Base-by-base conservation (phyloP, 2,797 vertebrate genomes). In the Mormyrus proboscirostris region DNA sequence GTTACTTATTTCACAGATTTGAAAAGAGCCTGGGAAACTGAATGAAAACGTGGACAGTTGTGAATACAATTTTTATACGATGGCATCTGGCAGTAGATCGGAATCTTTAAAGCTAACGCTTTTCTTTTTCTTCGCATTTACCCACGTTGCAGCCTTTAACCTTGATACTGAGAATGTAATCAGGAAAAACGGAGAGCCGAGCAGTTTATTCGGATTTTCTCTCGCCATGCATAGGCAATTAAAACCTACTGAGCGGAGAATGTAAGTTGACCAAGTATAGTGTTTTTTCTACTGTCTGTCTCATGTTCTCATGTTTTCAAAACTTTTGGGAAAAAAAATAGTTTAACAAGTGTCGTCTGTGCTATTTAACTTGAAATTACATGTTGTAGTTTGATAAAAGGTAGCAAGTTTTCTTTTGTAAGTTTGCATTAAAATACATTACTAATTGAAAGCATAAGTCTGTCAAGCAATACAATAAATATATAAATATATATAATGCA, bases 181-280 rank as follows among this genome's bases (percentile, higher is more conserved):
- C 93, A 89, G 25, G 92, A 96, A 96, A 94, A 89, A 0, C 47
- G 97, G 97, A 25, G 96, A 97, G 0, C 89, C 92, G 0, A 96
- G 93, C 88, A 98, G 96, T 90, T 94, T 97, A 90, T 98, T 98
- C 94, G 97, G 97, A 59, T 97, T 97, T 93, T 97, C 97, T 7
- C 90, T 97, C 89, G 96, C 96, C 89, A 95, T 97, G 96, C 97
- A 97, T 91, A 88, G 95, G 93, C 97, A 98, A 94, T 94, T 97
- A 10, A 0, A 89, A 0, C 97, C 98, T 1, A 38, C 44, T 92
- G 95, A 97, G 33, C 95, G 93, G 93, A 95, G 93, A 91, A 94
- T 97, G 98, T 98, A 94, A 98, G 97, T 95, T 3, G 55, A 22
- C 47, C 38, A 41, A 9, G 19, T 62, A 14, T 29, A 4, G 14